Conservation (phyloP, 2,113 vertebrate genomes). For the Pseudorasbora parva region DNA sequence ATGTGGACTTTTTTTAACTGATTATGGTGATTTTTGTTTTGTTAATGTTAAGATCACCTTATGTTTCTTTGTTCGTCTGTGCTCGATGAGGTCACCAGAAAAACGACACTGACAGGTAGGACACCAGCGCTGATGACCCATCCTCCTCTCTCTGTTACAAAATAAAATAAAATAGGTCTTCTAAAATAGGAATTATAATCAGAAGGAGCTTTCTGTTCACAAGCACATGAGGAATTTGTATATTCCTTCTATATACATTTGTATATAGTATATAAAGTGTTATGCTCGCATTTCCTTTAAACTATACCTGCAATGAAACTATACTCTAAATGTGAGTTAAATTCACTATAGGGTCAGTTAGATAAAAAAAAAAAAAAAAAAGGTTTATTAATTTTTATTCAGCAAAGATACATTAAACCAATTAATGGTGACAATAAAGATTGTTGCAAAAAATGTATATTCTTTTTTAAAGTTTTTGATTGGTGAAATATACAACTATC, state of each 20-base stretch:
- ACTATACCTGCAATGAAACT: background rate
- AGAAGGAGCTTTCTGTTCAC: no score
- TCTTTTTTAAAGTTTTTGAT: no score
- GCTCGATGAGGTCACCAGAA: conserved; percentile 85
- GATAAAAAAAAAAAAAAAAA: background rate
- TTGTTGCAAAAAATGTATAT: no score
- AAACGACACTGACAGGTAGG: conserved; percentile 90
- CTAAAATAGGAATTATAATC: background rate
- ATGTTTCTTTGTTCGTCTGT: conserved; percentile 87
- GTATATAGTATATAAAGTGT: background rate
- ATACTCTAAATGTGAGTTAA: background rate
- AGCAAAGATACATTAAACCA: background rate
- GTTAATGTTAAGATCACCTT: conserved; percentile 78
- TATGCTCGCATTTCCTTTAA: background rate
- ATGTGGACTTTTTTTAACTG: background rate
- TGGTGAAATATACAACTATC: no score
- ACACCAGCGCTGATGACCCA: conserved; percentile 82
- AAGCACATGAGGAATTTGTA: no score
- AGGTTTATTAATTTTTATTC: background rate
- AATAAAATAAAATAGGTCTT: no score
- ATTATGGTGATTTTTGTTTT: background rate
- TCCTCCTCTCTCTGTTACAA: conserved; percentile 73
- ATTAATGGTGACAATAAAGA: background rate
- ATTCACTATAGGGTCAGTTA: background rate
- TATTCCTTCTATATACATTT: no score